Base-by-base conservation (phyloP, 2,113 vertebrate species). In the Oxygymnocypris stewartii region DNA sequence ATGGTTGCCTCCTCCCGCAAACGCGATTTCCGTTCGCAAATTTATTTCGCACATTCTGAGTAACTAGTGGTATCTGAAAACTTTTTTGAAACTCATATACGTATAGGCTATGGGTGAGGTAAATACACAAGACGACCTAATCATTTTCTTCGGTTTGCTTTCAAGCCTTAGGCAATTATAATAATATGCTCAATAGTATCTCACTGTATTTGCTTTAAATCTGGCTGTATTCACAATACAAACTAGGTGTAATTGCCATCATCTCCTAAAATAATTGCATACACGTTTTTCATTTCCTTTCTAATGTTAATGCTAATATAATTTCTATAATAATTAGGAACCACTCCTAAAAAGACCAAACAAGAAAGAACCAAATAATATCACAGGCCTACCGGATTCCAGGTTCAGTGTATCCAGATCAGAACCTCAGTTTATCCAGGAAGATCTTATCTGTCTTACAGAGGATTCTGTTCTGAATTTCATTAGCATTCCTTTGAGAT, bases 401-500 rank as follows among this genome's bases (percentile, higher is more conserved):
- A 16, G 44, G n/a, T 44, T 49, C 3, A 18, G 2, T 49, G 44
- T 77, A 49, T 78, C 25, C 13, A 20, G 14, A 54, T 20, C 13
- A 54, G 14, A 35, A 54, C 51, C 2, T 35, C 25, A 16, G 11
- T 78, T 78, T 14, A 78, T 54, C 47, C 47, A 20, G n/a, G 25
- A 78, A 51, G 76, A 78, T 78, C 8, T 78, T 78, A 35, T 54
- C 76, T 16, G 47, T 16, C 25, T 23, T 25, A 35, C 76, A 16
- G 14, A 20, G 76, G 14, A 49, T 35, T 16, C 25, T 78, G 54
- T 54, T 16, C 31, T 35, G n/a, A 54, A 78, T 54, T 78, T 47
- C 75, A 78, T 78, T 78, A 78, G 47, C 76, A 78, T 78, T 78
- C 76, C 76, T 78, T 54, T 35, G 28, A 35, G 16, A 78, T 78